These are phyloP conservation scores for Galbula dea DNA, from an alignment of 2,113 vertebrate species.

Conservation along the genomic window DNA sequence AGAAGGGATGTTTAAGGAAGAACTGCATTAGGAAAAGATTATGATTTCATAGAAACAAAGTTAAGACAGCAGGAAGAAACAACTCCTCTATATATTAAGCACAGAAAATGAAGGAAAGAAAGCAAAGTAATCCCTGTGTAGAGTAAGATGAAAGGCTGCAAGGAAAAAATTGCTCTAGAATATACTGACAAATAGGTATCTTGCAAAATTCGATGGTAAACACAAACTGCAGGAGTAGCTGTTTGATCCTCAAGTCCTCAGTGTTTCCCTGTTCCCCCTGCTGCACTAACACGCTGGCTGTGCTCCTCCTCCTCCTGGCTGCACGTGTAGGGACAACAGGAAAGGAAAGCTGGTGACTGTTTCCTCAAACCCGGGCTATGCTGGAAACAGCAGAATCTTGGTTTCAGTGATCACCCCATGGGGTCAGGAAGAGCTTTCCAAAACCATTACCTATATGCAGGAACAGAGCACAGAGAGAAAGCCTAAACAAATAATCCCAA, in stretches of 20 bases:
- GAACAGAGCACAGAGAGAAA: not conserved
- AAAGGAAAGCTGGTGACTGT: not conserved
- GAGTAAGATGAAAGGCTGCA: not conserved
- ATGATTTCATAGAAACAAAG: not conserved
- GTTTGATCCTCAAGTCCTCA: not conserved
- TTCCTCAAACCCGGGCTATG: not conserved
- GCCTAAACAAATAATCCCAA: not conserved
- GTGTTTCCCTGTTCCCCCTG: rapidly evolving
- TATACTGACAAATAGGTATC: not conserved
- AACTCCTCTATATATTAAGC: not conserved
- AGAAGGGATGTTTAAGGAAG: not conserved
- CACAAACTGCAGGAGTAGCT: not conserved
- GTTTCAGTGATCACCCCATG: not conserved
- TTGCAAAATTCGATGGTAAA: not conserved
- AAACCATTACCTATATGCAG: not conserved
- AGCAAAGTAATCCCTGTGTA: not conserved
- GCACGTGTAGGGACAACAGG: not conserved
- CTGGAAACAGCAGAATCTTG: rapidly evolving
- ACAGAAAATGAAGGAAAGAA: not conserved
- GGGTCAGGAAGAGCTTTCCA: not conserved
- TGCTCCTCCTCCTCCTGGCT: not conserved
- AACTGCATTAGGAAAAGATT: not conserved
- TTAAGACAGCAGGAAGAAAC: not conserved
- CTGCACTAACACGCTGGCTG: not conserved
- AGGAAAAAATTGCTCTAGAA: not conserved